Evolutionary conservation across 1,140 invertebrate genomes (phyloP).

Genomic region (Macrosteles quadrilineatus): DNA sequence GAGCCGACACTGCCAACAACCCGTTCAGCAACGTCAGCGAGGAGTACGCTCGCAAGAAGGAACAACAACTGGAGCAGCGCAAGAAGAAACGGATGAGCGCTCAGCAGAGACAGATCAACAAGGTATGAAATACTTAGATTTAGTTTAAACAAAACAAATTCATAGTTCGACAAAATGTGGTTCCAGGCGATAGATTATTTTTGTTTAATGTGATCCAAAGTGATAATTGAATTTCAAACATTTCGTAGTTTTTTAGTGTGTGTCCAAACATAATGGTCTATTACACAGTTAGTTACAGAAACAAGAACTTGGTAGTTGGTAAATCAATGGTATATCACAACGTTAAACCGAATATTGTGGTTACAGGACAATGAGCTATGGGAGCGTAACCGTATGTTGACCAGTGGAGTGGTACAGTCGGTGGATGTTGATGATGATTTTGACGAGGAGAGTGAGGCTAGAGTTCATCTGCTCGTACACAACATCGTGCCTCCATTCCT

Average conservation of each 20-base stretch:
- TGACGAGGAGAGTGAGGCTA: slow-evolving; percentile 87
- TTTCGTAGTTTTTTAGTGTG: no score
- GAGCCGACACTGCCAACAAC: slow-evolving; percentile 89
- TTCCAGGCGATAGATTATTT: no score
- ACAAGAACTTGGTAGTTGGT: no score
- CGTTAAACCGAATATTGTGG: no score
- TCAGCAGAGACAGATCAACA: slow-evolving; percentile 92
- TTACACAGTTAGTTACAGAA: no score
- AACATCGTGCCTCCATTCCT: slow-evolving; percentile 99
- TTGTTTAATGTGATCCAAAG: no score
- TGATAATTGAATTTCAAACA: no score
- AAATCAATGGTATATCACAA: no score
- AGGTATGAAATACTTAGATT: slow-evolving; percentile 53
- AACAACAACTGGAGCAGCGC: slow-evolving; percentile 86
- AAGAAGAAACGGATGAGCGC: slow-evolving; percentile 91
- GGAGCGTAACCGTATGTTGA: slow-evolving; percentile 98
- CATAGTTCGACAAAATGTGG: no score
- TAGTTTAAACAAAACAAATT: no score
- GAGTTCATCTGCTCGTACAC: slow-evolving; percentile 96
- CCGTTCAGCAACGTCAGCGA: slow-evolving; percentile 89
- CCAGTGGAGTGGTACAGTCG: slow-evolving; percentile 91
- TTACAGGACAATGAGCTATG: slow-evolving; percentile 92
- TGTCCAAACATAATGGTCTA: no score
- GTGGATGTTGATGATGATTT: slow-evolving; percentile 91
- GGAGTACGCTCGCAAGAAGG: slow-evolving; percentile 89